Conservation (phyloP, 2,113 vertebrate species). For the Motacilla tschutschensis region DNA sequence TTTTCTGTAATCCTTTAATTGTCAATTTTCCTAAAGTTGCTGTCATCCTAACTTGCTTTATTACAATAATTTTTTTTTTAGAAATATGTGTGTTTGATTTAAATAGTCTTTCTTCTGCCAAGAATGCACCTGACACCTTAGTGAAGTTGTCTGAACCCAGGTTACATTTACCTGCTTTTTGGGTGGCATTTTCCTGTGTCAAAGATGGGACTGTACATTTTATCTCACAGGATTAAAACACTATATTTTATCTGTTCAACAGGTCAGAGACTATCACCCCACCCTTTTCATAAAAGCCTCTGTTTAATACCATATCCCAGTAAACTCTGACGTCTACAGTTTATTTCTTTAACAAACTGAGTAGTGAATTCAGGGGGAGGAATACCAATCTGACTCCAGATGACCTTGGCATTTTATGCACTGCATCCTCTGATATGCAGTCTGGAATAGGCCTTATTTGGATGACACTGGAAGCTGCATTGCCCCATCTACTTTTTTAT, state of each 20-base stretch:
- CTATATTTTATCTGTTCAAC: neutral
- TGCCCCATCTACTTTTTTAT: neutral
- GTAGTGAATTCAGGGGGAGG: neutral
- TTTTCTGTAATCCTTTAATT: neutral
- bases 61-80: rapidly evolving
- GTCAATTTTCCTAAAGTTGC: neutral
- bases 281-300: neutral
- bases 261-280: neutral
- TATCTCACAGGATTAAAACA: neutral
- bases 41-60: neutral
- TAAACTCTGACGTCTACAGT: neutral
- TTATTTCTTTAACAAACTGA: neutral
- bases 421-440: rapidly evolving
- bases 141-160: neutral
- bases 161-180: neutral
- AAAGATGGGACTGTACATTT: neutral
- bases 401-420: neutral
- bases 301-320: neutral
- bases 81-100: neutral
- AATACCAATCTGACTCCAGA: neutral
- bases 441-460: neutral
- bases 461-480: neutral
- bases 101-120: neutral
- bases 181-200: neutral
- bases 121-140: neutral